phyloP scores from a whole-genome alignment of 2,888 invertebrate species.

The Thumatha senex region DNA sequence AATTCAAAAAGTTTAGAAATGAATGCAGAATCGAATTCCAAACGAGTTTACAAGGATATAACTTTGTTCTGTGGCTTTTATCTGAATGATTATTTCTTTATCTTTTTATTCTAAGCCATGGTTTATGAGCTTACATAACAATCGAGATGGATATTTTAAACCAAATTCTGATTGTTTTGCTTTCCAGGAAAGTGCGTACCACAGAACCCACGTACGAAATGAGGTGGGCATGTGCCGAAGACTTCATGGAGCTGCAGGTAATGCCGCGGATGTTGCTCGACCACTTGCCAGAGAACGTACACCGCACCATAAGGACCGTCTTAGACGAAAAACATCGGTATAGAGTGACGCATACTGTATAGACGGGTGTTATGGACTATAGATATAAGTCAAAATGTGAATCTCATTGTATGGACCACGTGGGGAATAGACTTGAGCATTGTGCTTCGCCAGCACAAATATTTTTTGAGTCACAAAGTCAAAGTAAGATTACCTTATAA shows the following conservation, averaged over 20 bases:
- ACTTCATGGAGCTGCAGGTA: slow-evolving; percentile 91
- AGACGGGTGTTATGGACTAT: slow-evolving; percentile 13
- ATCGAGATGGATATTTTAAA: no score
- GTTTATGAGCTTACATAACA: no score
- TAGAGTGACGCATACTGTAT: slow-evolving; percentile 67
- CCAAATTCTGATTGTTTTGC: no score
- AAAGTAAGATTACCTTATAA: background rate
- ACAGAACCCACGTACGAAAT: slow-evolving; percentile 88
- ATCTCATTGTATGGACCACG: slow-evolving; percentile 10
- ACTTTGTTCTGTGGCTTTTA: no score
- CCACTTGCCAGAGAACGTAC: slow-evolving; percentile 92
- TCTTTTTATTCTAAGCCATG: no score
- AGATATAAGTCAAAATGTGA: slow-evolving; percentile 5
- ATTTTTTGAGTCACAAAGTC: no score
- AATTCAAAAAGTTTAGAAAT: no score
- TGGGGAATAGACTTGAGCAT: background rate
- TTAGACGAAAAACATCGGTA: slow-evolving; percentile 80
- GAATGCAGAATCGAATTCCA: no score
- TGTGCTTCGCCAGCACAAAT: background rate
- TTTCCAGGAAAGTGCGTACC: slow-evolving; percentile 83
- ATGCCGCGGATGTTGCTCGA: slow-evolving; percentile 94
- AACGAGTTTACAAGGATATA: no score
- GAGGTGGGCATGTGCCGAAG: slow-evolving; percentile 91
- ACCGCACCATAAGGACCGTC: slow-evolving; percentile 86
- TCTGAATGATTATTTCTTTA: no score